Evolutionary conservation across 2,888 invertebrate species (phyloP).

Genomic region (Stenotaenia linearis): DNA sequence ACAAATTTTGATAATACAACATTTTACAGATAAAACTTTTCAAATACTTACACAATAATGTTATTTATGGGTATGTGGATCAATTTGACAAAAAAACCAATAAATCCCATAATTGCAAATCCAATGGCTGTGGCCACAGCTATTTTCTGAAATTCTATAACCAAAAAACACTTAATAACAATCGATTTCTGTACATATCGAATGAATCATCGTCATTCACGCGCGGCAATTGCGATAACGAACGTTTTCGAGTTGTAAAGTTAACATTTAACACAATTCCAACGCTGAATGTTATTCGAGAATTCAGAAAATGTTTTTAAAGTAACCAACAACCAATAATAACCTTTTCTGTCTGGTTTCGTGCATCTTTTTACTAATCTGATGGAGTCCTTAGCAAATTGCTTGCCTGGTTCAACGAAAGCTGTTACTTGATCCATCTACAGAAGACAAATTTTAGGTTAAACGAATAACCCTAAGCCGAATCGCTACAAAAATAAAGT

Average conservation of each 20-base stretch:
- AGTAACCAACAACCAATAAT: too few relatives aligned
- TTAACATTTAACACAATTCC: too few relatives aligned
- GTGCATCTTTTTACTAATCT: constrained; percentile 98
- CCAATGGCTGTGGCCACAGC: constrained; percentile 99
- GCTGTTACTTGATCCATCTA: constrained; percentile 94
- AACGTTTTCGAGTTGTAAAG: too few relatives aligned
- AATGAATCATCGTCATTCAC: too few relatives aligned
- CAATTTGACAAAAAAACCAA: constrained; percentile 98
- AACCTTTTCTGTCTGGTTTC: constrained; percentile 97
- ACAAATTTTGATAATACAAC: too few relatives aligned
- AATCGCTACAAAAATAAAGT: not conserved
- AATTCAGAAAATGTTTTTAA: too few relatives aligned
- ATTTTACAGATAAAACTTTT: too few relatives aligned
- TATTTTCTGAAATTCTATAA: constrained; percentile 98
- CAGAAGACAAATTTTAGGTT: not conserved
- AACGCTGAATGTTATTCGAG: too few relatives aligned
- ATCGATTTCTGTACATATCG: too few relatives aligned
- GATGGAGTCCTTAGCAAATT: constrained; percentile 96
- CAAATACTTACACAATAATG: constrained; percentile 42
- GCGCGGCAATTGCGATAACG: too few relatives aligned
- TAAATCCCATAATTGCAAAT: constrained; percentile 99
- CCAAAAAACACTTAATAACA: not conserved
- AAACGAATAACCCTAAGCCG: not conserved
- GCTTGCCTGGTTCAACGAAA: constrained; percentile 88
- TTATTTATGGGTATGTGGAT: constrained; percentile 97